Evolutionary conservation across 1,140 invertebrate genomes (phyloP).

Genomic region (Catajapyx aquilonaris): DNA sequence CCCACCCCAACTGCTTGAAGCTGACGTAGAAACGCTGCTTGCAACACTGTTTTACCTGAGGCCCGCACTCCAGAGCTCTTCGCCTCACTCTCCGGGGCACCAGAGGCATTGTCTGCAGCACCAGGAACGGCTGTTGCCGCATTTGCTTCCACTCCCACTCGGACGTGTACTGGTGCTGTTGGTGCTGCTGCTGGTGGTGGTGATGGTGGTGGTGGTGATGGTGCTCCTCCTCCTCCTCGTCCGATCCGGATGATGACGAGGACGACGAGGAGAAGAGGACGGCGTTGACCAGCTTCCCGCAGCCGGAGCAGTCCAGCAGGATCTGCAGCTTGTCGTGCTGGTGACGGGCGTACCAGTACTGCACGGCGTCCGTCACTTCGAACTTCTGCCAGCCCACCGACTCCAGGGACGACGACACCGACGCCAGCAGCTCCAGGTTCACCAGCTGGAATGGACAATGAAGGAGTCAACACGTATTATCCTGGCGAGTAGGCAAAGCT

Average conservation of each 20-base stretch:
- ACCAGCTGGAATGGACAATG: neutral
- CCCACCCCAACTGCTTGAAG: slow-evolving; percentile 78
- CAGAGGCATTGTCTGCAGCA: slow-evolving; percentile 50
- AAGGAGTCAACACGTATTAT: too few relatives aligned
- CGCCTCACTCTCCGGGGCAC: slow-evolving; percentile 38
- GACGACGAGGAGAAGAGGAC: slow-evolving; percentile 16
- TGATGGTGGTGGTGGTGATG: neutral
- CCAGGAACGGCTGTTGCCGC: slow-evolving; percentile 57
- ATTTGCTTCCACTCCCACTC: slow-evolving; percentile 15
- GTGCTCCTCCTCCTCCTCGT: slow-evolving; percentile 6
- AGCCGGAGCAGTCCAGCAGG: slow-evolving; percentile 61
- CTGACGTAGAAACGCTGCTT: slow-evolving; percentile 77
- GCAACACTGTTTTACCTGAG: slow-evolving; percentile 56
- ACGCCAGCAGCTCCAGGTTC: slow-evolving; percentile 22
- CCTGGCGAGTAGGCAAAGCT: too few relatives aligned
- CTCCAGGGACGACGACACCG: slow-evolving; percentile 39
- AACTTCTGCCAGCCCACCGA: slow-evolving; percentile 66
- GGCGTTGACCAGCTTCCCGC: slow-evolving; percentile 45
- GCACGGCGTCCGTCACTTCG: slow-evolving; percentile 55
- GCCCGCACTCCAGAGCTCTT: slow-evolving; percentile 59
- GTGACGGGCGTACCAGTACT: slow-evolving; percentile 37
- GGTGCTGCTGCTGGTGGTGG: neutral
- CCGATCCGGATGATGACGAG: slow-evolving; percentile 3
- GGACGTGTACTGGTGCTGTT: neutral
- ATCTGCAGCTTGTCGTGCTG: slow-evolving; percentile 40